These are phyloP conservation scores for Perccottus glenii DNA, from an alignment of 2,113 vertebrate species.

Conservation along the genomic window DNA sequence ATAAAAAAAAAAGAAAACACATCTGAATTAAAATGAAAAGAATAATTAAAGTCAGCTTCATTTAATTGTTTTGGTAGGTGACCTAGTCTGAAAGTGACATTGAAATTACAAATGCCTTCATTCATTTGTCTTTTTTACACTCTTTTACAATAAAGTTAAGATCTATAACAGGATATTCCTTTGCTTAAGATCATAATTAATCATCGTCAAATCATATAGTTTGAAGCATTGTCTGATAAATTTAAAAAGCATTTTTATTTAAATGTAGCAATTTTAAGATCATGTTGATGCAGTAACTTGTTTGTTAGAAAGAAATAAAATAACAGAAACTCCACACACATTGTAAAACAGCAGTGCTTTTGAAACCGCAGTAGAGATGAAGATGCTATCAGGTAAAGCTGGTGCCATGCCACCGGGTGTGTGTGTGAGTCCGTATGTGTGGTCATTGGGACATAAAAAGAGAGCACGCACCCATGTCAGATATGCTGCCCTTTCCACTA, in stretches of 20 bases:
- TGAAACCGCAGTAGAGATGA: slow-evolving; percentile 35
- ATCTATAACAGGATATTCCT: background rate
- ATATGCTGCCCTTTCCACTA: slow-evolving; percentile 80
- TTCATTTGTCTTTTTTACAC: background rate
- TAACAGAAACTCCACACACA: slow-evolving; percentile 3
- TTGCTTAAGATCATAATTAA: background rate
- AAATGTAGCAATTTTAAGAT: too few relatives aligned
- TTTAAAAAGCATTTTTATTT: too few relatives aligned
- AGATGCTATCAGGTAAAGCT: slow-evolving; percentile 60
- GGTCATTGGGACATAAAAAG: slow-evolving; percentile 66
- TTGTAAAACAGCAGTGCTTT: slow-evolving; percentile 14
- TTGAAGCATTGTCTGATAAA: too few relatives aligned
- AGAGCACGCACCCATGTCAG: slow-evolving; percentile 64
- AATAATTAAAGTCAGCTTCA: slow-evolving; percentile 69
- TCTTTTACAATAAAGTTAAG: background rate
- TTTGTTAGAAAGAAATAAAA: slow-evolving; percentile 4
- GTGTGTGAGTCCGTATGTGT: slow-evolving; percentile 26
- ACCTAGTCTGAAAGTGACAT: background rate
- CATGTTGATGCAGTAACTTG: too few relatives aligned
- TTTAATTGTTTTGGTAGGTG: background rate
- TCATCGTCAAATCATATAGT: background rate
- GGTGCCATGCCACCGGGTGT: slow-evolving; percentile 30
- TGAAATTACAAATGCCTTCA: background rate
- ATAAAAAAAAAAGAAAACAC: too few relatives aligned
- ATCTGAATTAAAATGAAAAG: too few relatives aligned